Conservation (phyloP, 2,888 invertebrate species). For the Galerucella nymphaeae region DNA sequence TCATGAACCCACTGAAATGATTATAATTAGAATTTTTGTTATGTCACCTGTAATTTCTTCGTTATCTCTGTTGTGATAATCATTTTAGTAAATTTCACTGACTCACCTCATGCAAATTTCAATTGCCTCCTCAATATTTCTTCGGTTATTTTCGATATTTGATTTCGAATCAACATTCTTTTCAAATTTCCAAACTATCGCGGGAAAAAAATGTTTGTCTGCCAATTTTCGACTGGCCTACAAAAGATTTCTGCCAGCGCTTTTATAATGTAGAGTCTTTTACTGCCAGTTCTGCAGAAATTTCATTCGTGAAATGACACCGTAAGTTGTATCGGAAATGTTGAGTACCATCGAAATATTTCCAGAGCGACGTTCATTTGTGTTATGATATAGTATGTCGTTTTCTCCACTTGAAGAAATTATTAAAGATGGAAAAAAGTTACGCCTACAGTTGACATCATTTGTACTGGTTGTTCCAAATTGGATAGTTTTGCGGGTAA, state of each 20-base stretch:
- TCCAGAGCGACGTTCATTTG: slow-evolving; percentile 20
- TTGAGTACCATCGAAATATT: slow-evolving; percentile 22
- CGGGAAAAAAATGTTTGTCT: neutral
- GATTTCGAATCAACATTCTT: too few relatives aligned
- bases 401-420: slow-evolving; percentile 19
- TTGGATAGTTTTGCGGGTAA: too few relatives aligned
- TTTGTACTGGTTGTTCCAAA: too few relatives aligned
- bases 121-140: too few relatives aligned
- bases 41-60: too few relatives aligned
- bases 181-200: too few relatives aligned
- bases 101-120: too few relatives aligned
- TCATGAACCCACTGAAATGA: too few relatives aligned
- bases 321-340: slow-evolving; percentile 40
- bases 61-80: too few relatives aligned
- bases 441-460: neutral
- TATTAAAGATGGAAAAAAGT: slow-evolving; percentile 23
- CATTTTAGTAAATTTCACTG: too few relatives aligned
- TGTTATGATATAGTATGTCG: slow-evolving; percentile 18
- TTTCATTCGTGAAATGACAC: slow-evolving; percentile 36
- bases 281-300: slow-evolving; percentile 34
- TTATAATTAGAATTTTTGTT: too few relatives aligned
- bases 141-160: too few relatives aligned
- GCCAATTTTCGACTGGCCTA: neutral
- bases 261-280: slow-evolving; percentile 36
- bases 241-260: slow-evolving; percentile 1